A percentile compares a stretch with the other conserved stretches of the same genome.
Conservation (phyloP, 2,888 invertebrate genomes). For the Myopa tessellatipennis region DNA sequence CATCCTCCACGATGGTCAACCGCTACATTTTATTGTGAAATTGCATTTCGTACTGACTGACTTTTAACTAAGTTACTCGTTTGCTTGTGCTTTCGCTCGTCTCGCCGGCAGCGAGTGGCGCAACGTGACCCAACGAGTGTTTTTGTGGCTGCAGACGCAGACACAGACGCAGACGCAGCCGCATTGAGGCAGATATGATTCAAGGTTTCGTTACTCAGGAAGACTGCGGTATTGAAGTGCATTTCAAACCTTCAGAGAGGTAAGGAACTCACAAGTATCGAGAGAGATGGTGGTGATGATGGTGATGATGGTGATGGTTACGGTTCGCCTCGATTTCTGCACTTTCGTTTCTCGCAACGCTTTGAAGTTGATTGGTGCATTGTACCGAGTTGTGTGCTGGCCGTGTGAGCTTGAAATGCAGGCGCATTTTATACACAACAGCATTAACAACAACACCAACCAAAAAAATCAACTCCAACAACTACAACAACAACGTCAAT, state of each 20-base stretch:
- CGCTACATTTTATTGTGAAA: slow-evolving; percentile 18
- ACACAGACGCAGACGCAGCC: neutral
- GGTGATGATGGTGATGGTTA: too few relatives aligned
- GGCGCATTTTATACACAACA: neutral
- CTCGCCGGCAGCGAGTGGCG: neutral
- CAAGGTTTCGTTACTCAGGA: slow-evolving; percentile 69
- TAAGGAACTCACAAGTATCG: neutral
- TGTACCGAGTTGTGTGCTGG: slow-evolving; percentile 11
- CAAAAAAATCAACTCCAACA: neutral
- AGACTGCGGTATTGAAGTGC: slow-evolving; percentile 59
- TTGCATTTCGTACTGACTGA: slow-evolving; percentile 3
- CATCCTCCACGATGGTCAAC: slow-evolving; percentile 26
- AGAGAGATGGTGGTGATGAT: too few relatives aligned
- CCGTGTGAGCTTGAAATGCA: slow-evolving; percentile 23
- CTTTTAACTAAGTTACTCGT: slow-evolving; percentile 1
- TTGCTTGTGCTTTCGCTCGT: neutral
- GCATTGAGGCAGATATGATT: slow-evolving; percentile 59
- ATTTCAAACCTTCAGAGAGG: slow-evolving; percentile 13
- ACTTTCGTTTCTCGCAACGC: neutral
- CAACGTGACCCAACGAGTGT: slow-evolving; percentile 4
- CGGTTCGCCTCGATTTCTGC: too few relatives aligned
- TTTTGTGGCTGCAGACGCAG: slow-evolving; percentile 10
- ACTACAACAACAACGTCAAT: slow-evolving; percentile 15
- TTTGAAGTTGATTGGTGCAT: slow-evolving; percentile 11
- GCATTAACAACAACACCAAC: neutral